Base-by-base conservation (phyloP, 2,888 invertebrate genomes). In the Cordilura impudica region DNA sequence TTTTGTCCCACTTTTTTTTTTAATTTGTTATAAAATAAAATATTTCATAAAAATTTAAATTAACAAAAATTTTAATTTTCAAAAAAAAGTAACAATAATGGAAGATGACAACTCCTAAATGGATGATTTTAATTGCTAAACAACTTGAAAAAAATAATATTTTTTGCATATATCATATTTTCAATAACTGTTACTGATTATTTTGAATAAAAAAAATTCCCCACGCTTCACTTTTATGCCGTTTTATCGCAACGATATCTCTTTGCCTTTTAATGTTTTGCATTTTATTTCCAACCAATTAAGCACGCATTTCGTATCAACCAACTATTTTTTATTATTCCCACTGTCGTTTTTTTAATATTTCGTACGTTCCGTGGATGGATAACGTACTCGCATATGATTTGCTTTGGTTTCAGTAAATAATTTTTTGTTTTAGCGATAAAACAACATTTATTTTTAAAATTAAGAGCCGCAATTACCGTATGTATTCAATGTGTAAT, bases 211-310 rank as follows among this genome's bases (percentile, higher is more conserved):
- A 39, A 39, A 39, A 26, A 39, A 39, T 39, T n/a, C 35, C n/a
- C n/a, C n/a, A n/a, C n/a, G n/a, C n/a, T 39, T 39, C 12, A n/a
- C n/a, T 39, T 39, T n/a, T 39, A 39, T 39, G n/a, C 12, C 12
- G 14, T 39, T n/a, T 39, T n/a, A 26, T n/a, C 12, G 35, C 39
- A 58, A 35, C 39, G 14, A 16, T 56, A 16, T 26, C 39, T 18
- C 18, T 49, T 70, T 69, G 67, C 49, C 18, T 43, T 45, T 31
- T 43, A 70, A 70, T 39, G 56, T 56, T 63, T 76, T 76, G 69
- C 65, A 70, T 43, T 65, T 66, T 53, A 84, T 84, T 86, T 85
- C 83, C 88, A 86, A 87, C 84, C 87, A 85, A 87, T 86, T 84
- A 83, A 84, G 82, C 84, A 82, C 83, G 82, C 85, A 65, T n/a